Base-by-base conservation (phyloP, 2,888 invertebrate species). In the Noctua janthina region DNA sequence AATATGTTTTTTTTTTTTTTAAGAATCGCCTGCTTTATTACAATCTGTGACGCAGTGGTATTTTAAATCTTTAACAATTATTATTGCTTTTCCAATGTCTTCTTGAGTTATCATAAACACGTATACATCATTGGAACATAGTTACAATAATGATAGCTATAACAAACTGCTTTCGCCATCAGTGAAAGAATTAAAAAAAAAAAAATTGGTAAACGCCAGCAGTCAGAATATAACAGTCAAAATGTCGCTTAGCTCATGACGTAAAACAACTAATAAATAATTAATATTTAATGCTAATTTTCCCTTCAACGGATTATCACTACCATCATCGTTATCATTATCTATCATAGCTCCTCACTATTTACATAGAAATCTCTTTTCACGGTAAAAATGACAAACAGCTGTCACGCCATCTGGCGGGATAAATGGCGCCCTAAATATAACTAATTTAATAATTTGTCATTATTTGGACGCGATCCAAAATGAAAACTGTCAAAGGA, bases 381-480 rank as follows among this genome's bases (percentile, higher is more conserved):
- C 35, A 13, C n/a, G n/a, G 72, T 67, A 71, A 75, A 81, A 77
- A 62, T 79, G 79, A 79, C 72, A 83, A 73, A 83, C 69, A 56
- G 49, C 43, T 43, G 62, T 74, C 66, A 72, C 75, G 70, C 76
- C 78, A 82, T 84, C 66, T 82, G 77, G 8, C 39, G 68, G 59
- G 20, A 75, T 86, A 81, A 85, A 83, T 71, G 70, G 54, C 62
- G 74, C 68, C 81, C 84, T 76, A 76, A 43, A 69, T 69, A 5
- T 4, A 39, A 39, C 5, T 39, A 69, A 76, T 82, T 80, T 68
- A 51, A 80, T 81, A 82, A 89, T 86, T 83, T 85, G 74, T 85
- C 81, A 86, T 84, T 86, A 59, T 85, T 87, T 90, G 90, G 90
- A 86, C 39, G n/a, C 15, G 8, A 0, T 85, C 90, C 89, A 90